Conservation (phyloP, 2,113 vertebrate genomes). For the Euleptes europaea region DNA sequence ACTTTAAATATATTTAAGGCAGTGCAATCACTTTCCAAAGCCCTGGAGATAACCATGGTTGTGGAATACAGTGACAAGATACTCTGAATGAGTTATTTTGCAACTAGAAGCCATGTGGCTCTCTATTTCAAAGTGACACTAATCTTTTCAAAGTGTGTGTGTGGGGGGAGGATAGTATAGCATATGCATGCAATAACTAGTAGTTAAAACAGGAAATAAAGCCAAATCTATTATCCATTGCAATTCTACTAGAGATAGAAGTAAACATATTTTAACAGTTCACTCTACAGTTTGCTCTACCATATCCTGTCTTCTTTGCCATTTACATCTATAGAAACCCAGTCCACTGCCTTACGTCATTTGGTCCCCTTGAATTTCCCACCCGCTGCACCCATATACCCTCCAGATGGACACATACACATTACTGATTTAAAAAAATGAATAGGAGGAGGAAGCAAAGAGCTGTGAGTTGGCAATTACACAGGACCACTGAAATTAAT, state of each 20-base stretch:
- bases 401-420: too few species aligned
- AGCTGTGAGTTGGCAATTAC: background rate
- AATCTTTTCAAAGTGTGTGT: background rate
- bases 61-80: slow-evolving; percentile 13
- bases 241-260: slow-evolving; percentile 1
- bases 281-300: background rate
- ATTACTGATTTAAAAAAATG: background rate
- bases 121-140: background rate
- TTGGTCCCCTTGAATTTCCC: background rate
- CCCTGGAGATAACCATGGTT: slow-evolving; percentile 16
- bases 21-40: slow-evolving; percentile 18
- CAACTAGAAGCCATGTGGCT: background rate
- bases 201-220: background rate
- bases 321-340: background rate
- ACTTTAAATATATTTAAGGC: slow-evolving; percentile 32
- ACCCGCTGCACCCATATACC: background rate
- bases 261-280: background rate
- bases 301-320: background rate
- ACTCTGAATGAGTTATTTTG: slow-evolving; percentile 22
- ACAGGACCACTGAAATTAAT: background rate
- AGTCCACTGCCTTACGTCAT: background rate
- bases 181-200: background rate
- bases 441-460: background rate
- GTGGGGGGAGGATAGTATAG: slow-evolving; percentile 8
- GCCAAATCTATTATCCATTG: background rate